Percentiles rank a stretch among this genome's conserved stretches.
Evolutionary conservation across 2,888 invertebrate genomes (phyloP).

Genomic region (Nudaria mundana): DNA sequence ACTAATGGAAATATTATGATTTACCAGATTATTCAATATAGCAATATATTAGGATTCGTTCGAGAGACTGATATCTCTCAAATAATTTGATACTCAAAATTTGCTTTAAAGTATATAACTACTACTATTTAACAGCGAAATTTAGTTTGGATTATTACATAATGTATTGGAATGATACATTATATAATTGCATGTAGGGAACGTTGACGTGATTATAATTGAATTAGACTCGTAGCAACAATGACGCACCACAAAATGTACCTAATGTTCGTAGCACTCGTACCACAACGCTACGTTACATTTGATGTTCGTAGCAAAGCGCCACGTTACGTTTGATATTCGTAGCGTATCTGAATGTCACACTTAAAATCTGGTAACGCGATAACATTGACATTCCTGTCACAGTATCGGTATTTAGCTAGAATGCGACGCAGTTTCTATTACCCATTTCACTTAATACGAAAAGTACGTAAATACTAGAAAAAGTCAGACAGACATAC

Average conservation of each 20-base stretch:
- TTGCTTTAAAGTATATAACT: slow-evolving; percentile 5
- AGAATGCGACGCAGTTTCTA: no score
- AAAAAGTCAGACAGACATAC: no score
- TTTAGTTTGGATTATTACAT: no score
- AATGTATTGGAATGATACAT: no score
- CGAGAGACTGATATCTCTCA: slow-evolving; percentile 8
- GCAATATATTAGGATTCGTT: slow-evolving; percentile 13
- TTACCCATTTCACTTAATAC: no score
- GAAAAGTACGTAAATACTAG: no score
- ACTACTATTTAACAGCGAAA: background rate
- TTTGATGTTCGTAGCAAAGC: background rate
- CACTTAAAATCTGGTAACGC: no score
- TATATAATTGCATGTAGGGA: no score
- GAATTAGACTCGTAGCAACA: slow-evolving; percentile 4
- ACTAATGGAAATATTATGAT: slow-evolving; percentile 3
- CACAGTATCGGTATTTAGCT: no score
- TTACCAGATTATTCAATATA: slow-evolving; percentile 30
- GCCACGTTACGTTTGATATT: background rate
- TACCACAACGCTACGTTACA: background rate
- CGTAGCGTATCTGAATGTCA: background rate
- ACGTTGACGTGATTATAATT: no score
- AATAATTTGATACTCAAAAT: slow-evolving; percentile 1
- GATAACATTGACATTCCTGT: no score
- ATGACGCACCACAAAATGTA: background rate
- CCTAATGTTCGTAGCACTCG: background rate